These are phyloP conservation scores for Oreochromis tanganicae DNA, from an alignment of 2,113 vertebrate species.

Conservation along the genomic window DNA sequence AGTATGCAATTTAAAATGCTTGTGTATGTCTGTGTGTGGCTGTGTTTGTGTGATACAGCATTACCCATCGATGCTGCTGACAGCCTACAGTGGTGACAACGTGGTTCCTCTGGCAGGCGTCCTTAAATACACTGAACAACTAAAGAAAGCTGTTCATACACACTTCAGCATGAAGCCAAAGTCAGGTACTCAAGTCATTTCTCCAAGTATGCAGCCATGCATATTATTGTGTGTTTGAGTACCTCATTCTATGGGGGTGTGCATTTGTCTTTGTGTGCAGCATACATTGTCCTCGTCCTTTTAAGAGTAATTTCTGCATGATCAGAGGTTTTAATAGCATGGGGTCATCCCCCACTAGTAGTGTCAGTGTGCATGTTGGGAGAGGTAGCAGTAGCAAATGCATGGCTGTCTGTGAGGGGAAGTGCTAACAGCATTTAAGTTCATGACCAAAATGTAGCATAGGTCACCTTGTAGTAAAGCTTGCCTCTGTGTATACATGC, in stretches of 20 bases:
- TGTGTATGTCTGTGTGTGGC: neutral
- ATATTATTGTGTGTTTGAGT: neutral
- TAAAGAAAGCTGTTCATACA: slow-evolving; percentile 71
- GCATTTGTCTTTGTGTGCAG: neutral
- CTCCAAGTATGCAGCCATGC: neutral
- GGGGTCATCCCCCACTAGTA: slow-evolving; percentile 17
- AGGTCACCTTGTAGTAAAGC: slow-evolving; percentile 53
- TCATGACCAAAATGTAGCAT: slow-evolving; percentile 4
- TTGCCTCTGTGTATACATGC: neutral
- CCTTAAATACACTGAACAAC: slow-evolving; percentile 75
- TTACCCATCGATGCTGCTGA: slow-evolving; percentile 91
- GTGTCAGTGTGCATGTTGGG: slow-evolving; percentile 22
- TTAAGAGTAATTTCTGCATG: neutral
- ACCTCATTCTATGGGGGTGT: neutral
- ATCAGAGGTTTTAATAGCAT: neutral
- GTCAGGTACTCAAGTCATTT: slow-evolving; percentile 34
- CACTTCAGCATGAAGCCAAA: slow-evolving; percentile 33
- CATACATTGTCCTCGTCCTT: neutral
- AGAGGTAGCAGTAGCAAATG: neutral
- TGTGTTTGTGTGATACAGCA: slow-evolving; percentile 57
- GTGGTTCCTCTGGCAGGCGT: slow-evolving; percentile 80
- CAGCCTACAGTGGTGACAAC: slow-evolving; percentile 81
- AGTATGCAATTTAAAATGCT: neutral
- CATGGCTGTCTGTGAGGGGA: neutral
- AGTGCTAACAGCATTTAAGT: neutral